A percentile compares a stretch with the other conserved stretches of the same genome.
phyloP scores from a whole-genome alignment of 2,888 invertebrate species.

The Andrena marginata region DNA sequence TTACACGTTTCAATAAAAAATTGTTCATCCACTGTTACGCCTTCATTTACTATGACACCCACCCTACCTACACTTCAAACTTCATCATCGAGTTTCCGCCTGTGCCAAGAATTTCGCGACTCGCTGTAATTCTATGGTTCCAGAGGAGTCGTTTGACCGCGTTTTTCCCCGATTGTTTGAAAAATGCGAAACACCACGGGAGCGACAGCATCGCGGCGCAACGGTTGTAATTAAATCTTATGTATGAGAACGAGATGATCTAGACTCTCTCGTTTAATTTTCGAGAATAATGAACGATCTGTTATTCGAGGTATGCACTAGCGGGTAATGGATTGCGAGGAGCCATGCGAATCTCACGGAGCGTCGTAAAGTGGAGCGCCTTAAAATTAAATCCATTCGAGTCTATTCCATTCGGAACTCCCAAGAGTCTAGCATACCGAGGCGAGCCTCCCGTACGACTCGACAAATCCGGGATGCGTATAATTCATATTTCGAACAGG shows the following conservation, averaged over 20 bases:
- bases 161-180: slow-evolving; percentile 14
- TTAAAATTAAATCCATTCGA: slow-evolving; percentile 1
- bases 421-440: too few species aligned
- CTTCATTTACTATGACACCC: too few species aligned
- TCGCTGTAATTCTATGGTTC: too few species aligned
- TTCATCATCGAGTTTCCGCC: too few species aligned
- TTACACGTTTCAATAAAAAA: too few species aligned
- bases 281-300: not conserved
- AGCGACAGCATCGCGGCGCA: not conserved
- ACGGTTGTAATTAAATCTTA: slow-evolving; percentile 14
- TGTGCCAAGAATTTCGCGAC: too few species aligned
- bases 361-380: not conserved
- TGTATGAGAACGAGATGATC: not conserved
- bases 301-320: not conserved
- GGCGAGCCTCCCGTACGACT: too few species aligned
- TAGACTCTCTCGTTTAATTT: not conserved
- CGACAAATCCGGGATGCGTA: not conserved
- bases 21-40: too few species aligned
- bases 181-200: slow-evolving; percentile 15
- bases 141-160: slow-evolving; percentile 10
- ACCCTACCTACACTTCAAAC: too few species aligned
- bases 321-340: not conserved
- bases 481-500: slow-evolving; percentile 34
- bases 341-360: not conserved
- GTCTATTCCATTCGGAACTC: too few species aligned